phyloP scores from a whole-genome alignment of 2,113 vertebrate genomes.

The Polyodon spathula region DNA sequence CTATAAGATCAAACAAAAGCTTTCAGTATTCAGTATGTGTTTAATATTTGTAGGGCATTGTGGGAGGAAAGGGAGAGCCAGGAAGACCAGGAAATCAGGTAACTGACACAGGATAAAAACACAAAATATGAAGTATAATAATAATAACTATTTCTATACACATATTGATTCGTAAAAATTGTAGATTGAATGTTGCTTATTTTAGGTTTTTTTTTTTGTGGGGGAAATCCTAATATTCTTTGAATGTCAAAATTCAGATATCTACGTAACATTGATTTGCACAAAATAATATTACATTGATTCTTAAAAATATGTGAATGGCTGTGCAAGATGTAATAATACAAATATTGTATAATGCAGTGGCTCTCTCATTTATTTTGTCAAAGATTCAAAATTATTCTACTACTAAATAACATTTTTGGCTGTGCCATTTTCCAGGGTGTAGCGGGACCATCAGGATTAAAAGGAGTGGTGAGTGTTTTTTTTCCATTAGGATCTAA shows the following conservation, averaged over 20 bases:
- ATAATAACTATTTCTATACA: no score
- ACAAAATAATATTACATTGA: no score
- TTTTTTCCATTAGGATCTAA: background rate
- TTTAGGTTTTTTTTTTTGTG: slow-evolving; percentile 8
- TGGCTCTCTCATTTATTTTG: no score
- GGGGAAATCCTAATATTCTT: background rate
- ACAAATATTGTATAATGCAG: no score
- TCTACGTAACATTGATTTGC: no score
- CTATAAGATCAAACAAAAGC: no score
- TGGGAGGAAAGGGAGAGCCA: slow-evolving; percentile 70
- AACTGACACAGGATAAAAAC: slow-evolving; percentile 33
- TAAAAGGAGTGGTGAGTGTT: slow-evolving; percentile 75
- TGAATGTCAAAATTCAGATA: background rate
- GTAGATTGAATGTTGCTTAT: slow-evolving; percentile 3
- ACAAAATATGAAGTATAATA: no score
- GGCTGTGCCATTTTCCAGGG: slow-evolving; percentile 51
- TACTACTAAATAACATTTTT: background rate
- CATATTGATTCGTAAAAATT: no score
- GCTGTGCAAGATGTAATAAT: no score
- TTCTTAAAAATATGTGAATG: no score
- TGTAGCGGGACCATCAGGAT: slow-evolving; percentile 57
- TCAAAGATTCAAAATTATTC: no score
- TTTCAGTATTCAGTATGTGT: background rate
- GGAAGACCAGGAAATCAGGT: slow-evolving; percentile 73
- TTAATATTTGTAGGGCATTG: slow-evolving; percentile 43